Evolutionary conservation across 1,140 invertebrate species (phyloP), one percentile per base, ranked within the genome.

Genomic region (Trialeurodes vaporariorum): DNA sequence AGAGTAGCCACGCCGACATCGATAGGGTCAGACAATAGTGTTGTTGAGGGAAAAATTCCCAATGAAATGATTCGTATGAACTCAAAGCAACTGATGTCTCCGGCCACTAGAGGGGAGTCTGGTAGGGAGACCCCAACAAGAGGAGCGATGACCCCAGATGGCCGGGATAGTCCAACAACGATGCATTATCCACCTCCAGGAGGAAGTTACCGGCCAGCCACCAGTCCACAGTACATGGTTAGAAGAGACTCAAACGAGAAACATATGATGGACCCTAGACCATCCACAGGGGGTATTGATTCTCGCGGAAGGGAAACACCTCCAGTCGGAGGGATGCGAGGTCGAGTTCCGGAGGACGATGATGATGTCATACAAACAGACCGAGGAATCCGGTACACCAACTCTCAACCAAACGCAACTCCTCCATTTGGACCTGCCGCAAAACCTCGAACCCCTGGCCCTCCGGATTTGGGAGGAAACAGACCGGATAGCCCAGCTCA

Each of bases 391-490:
- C n/a, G n/a, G n/a, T n/a, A n/a, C n/a, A n/a, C n/a, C n/a, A n/a
- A n/a, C n/a, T n/a, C n/a, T n/a, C n/a, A n/a, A n/a, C n/a, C n/a
- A n/a, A n/a, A n/a, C n/a, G n/a, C n/a, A n/a, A n/a, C n/a, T n/a
- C n/a, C n/a, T n/a, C n/a, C n/a, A n/a, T n/a, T n/a, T n/a, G n/a
- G 65, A 26, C 64, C 68, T 63, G 63, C 40, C 24, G 58, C 68
- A 58, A 23, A 21, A 26, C 25, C 64, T 11, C 59, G 64, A 66
- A 60, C 65, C 0, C 65, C 68, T 66, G 65, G 65, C 62, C n/a
- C n/a, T n/a, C n/a, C n/a, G n/a, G n/a, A n/a, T n/a, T n/a, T n/a
- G n/a, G n/a, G n/a, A n/a, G n/a, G n/a, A 63, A 59, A 59, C 40
- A 5, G 22, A 64, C 34, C 34, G 17, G 34, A 49, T 5, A 49